Evolutionary conservation across 2,888 invertebrate species (phyloP).

Genomic region (Dryobotodes eremita): DNA sequence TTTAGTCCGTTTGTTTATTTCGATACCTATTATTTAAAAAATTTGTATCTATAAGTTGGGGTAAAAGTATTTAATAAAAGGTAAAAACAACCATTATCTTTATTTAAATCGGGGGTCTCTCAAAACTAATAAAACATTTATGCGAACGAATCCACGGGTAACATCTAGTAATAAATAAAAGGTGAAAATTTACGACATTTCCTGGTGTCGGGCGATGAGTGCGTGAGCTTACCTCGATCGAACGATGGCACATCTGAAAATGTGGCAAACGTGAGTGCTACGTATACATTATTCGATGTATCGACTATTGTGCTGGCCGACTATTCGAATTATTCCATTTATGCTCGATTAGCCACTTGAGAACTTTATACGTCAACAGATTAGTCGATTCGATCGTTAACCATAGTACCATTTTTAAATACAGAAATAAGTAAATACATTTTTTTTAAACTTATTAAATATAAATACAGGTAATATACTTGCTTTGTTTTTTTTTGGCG

Average conservation of each 20-base stretch:
- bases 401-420: slow-evolving; percentile 4
- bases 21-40: not conserved
- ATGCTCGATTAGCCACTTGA: slow-evolving; percentile 8
- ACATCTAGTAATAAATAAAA: slow-evolving; percentile 66
- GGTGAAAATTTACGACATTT: slow-evolving; percentile 85
- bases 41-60: not conserved
- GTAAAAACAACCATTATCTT: not conserved
- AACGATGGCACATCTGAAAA: slow-evolving; percentile 87
- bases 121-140: slow-evolving; percentile 44
- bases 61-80: not conserved
- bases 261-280: slow-evolving; percentile 82
- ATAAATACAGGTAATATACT: slow-evolving; percentile 55
- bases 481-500: slow-evolving; percentile 55
- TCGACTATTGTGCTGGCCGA: slow-evolving; percentile 64
- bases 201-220: slow-evolving; percentile 81
- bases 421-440: not conserved
- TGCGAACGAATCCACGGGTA: slow-evolving; percentile 53
- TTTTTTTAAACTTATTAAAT: not conserved
- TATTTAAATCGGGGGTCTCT: not conserved
- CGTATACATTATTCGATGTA: slow-evolving; percentile 63
- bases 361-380: slow-evolving; percentile 38
- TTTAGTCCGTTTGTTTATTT: not conserved
- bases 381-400: slow-evolving; percentile 61
- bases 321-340: slow-evolving; percentile 34
- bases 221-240: slow-evolving; percentile 87